Percentiles rank a stretch among this genome's conserved stretches.
These are phyloP conservation scores for Lordiphosa stackelbergi DNA, from an alignment of 1,140 invertebrate genomes.

Conservation along the genomic window DNA sequence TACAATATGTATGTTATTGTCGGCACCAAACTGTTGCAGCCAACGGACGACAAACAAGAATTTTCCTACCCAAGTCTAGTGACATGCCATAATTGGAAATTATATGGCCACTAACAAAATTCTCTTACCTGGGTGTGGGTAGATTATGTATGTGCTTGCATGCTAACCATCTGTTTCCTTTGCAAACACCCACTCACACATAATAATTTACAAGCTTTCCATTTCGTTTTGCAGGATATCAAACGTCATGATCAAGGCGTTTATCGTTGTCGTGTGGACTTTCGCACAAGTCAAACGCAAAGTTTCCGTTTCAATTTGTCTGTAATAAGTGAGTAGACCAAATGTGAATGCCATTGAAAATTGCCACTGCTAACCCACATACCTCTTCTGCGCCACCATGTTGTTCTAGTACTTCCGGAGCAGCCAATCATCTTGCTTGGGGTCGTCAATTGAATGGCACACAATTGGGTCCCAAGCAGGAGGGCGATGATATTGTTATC, in stretches of 20 bases:
- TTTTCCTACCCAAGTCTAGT: conserved; percentile 22
- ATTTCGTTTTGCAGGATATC: conserved; percentile 81
- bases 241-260: conserved; percentile 90
- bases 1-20: too few species aligned
- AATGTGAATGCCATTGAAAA: conserved; percentile 22
- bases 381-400: conserved; percentile 20
- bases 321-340: conserved; percentile 87
- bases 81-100: conserved; percentile 71
- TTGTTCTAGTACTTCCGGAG: conserved; percentile 87
- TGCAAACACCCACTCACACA: conserved; percentile 19
- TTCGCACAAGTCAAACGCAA: conserved; percentile 90
- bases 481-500: conserved; percentile 81
- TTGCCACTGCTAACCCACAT: conserved; percentile 10
- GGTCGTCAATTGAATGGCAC: conserved; percentile 84
- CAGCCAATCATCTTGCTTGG: conserved; percentile 88
- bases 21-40: background rate
- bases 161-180: conserved; percentile 62
- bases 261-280: conserved; percentile 92
- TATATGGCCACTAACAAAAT: conserved; percentile 29
- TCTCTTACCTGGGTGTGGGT: conserved; percentile 1
- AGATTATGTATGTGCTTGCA: conserved; percentile 14
- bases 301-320: conserved; percentile 92
- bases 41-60: conserved; percentile 6
- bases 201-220: conserved; percentile 36
- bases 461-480: conserved; percentile 87